Base-by-base conservation (phyloP, 1,140 invertebrate species). In the Drosophila ohnishii region DNA sequence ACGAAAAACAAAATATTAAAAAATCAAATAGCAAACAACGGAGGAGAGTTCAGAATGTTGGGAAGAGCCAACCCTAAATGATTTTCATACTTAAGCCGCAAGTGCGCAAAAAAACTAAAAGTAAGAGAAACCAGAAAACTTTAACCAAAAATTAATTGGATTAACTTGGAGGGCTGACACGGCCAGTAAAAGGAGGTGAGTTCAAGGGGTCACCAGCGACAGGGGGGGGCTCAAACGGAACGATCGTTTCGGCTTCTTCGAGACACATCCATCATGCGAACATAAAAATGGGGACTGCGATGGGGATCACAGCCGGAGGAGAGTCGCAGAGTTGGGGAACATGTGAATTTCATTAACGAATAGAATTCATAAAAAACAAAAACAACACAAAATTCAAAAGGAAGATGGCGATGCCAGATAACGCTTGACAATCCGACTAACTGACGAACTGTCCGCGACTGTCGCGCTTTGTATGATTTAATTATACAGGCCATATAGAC, bases 261-360 rank as follows among this genome's bases (percentile, higher is more conserved):
- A 63, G 80, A 76, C 45, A 82, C 73, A 84, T 84, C 79, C 80
- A 84, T 84, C 80, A 80, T 80, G 50, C 69, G 39, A 64, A 78
- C 69, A 59, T 71, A 30, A 71, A 71, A 71, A 47, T 39, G 58
- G 34, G 48, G 37, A 76, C 47, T 64, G 50, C 37, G 77, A 66
- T 69, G 62, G 62, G 65, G 80, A 63, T 71, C 65, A 53, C 39
- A 63, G 65, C 34, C 11, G 22, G 55, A 37, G 78, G 60, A 55
- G 66, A 65, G 74, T 53, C 50, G 13, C 50, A 34, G 80, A 30
- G 47, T 71, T 75, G 55, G 64, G 64, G 63, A 83, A 84, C 76
- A 84, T 83, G 80, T 84, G 76, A 83, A 83, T 84, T 83, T 83
- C 80, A 83, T 83, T 80, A 83, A 83, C 76, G 66, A 66, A 64